These are phyloP conservation scores for Edolisoma coerulescens DNA, from an alignment of 2,113 vertebrate species.

Conservation along the genomic window DNA sequence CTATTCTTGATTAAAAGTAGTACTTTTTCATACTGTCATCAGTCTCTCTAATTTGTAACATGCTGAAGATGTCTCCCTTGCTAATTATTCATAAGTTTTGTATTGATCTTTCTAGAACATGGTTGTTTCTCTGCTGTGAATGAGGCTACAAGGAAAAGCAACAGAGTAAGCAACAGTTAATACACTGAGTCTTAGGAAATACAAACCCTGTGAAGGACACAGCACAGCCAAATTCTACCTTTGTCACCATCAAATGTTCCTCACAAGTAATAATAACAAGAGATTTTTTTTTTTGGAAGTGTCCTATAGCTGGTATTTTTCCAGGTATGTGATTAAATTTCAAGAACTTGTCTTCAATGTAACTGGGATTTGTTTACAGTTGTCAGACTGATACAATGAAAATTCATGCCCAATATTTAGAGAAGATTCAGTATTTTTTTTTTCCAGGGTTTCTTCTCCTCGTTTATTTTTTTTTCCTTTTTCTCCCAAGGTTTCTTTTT, in stretches of 20 bases:
- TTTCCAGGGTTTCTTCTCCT: background rate
- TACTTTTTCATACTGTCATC: background rate
- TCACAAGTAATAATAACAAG: background rate
- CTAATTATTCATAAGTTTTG: background rate
- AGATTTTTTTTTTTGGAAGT: background rate
- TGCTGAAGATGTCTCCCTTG: background rate
- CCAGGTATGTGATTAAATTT: background rate
- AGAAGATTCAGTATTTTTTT: background rate
- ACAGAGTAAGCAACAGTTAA: background rate
- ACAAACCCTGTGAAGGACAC: background rate
- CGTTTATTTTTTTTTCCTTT: background rate
- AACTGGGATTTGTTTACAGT: background rate
- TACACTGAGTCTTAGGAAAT: background rate
- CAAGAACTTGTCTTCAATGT: background rate
- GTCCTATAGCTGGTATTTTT: background rate
- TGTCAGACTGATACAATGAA: background rate
- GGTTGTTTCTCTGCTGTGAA: background rate
- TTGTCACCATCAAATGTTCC: background rate
- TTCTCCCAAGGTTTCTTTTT: background rate
- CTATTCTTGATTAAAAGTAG: slow-evolving; percentile 30
- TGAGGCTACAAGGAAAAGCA: background rate
- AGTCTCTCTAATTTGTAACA: background rate
- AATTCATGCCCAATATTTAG: background rate
- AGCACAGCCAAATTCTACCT: background rate
- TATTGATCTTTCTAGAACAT: slow-evolving; percentile 1